phyloP scores from a whole-genome alignment of 2,113 vertebrate species.

The Muntiacus muntjak region DNA sequence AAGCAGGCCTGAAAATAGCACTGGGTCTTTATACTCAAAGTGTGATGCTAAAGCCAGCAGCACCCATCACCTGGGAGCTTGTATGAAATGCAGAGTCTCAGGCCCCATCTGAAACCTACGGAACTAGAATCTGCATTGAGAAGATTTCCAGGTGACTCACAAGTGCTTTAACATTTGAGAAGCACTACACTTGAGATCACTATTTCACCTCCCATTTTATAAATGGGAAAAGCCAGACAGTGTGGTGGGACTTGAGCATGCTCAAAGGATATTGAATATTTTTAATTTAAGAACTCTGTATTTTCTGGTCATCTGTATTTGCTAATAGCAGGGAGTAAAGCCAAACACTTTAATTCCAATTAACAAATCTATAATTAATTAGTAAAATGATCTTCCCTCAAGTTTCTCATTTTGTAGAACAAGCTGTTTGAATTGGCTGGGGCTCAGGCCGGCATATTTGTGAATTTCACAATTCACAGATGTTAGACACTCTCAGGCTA shows the following conservation, averaged over 20 bases:
- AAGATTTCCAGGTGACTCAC: background rate
- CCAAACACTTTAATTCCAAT: slow-evolving; percentile 45
- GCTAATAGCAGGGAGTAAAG: background rate
- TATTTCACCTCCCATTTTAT: background rate
- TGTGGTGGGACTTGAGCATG: background rate
- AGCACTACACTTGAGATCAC: background rate
- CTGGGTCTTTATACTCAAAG: background rate
- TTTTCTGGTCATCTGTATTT: slow-evolving; percentile 16
- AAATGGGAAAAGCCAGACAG: background rate
- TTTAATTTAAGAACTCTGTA: background rate
- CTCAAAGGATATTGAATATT: background rate
- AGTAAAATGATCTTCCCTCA: slow-evolving; percentile 67
- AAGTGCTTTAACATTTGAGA: background rate
- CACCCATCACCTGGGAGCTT: no score
- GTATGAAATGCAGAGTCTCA: background rate
- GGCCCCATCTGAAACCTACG: background rate
- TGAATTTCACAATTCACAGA: slow-evolving; percentile 89
- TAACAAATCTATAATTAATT: slow-evolving; percentile 71
- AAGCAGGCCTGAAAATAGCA: background rate
- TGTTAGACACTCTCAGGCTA: slow-evolving; percentile 84
- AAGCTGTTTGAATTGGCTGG: slow-evolving; percentile 79
- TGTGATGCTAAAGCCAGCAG: background rate
- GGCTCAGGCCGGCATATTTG: slow-evolving; percentile 76
- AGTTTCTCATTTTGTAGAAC: slow-evolving; percentile 64
- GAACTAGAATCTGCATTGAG: background rate